Conservation (phyloP, 2,888 invertebrate species). For the Tenthredo livida region DNA sequence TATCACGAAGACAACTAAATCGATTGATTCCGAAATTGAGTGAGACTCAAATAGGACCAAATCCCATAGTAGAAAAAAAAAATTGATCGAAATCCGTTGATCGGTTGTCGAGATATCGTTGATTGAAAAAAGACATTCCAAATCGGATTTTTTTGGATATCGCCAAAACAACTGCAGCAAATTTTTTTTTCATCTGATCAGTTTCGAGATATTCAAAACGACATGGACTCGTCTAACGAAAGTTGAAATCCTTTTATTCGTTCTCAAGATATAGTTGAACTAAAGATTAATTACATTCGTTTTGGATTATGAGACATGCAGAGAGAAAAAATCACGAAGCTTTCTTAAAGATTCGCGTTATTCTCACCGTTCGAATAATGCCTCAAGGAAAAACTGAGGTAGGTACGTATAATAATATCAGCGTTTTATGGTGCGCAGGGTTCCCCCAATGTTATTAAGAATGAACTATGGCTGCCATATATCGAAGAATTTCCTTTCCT, state of each 20-base stretch:
- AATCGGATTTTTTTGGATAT: too few species aligned
- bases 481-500: slow-evolving; percentile 49
- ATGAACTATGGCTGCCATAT: slow-evolving; percentile 51
- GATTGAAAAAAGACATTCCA: not conserved
- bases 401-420: slow-evolving; percentile 42
- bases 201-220: too few species aligned
- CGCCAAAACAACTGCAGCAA: too few species aligned
- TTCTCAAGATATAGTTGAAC: too few species aligned
- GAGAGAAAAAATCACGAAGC: not conserved
- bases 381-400: not conserved
- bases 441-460: slow-evolving; percentile 50
- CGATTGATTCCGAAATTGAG: not conserved
- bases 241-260: too few species aligned
- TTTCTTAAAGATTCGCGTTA: not conserved
- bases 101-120: not conserved
- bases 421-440: slow-evolving; percentile 24
- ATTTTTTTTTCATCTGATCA: too few species aligned
- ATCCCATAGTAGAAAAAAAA: not conserved
- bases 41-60: not conserved
- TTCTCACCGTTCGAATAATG: not conserved
- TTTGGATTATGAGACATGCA: not conserved
- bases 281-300: not conserved
- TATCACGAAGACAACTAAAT: not conserved
- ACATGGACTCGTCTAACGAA: too few species aligned
- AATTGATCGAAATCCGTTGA: not conserved